phyloP scores from a whole-genome alignment of 2,113 vertebrate species.

The Alces alces region DNA sequence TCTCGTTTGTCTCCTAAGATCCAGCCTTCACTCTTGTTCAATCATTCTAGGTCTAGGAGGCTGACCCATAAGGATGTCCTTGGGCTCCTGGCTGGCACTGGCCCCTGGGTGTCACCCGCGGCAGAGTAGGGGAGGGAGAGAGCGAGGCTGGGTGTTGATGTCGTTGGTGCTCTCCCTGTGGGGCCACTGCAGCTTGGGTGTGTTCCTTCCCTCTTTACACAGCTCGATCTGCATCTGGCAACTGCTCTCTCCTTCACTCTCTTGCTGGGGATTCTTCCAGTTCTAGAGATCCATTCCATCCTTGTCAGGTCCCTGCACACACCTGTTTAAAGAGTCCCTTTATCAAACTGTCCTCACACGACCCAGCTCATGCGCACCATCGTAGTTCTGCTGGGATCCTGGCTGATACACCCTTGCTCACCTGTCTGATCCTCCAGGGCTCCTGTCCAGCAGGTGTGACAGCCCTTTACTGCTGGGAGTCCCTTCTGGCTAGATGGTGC shows the following conservation, averaged over 20 bases:
- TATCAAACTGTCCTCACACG: background rate
- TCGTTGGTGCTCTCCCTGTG: fast-evolving
- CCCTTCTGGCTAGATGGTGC: background rate
- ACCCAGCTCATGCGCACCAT: fast-evolving
- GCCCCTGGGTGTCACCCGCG: background rate
- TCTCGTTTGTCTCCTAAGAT: background rate
- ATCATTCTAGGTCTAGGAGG: background rate
- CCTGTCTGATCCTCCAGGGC: background rate
- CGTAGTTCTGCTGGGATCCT: background rate
- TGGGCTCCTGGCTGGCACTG: background rate
- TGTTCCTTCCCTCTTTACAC: background rate
- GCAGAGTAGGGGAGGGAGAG: background rate
- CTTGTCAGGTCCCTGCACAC: background rate
- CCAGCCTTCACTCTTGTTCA: background rate
- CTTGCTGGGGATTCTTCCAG: background rate
- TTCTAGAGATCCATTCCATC: no score
- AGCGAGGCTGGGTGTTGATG: fast-evolving
- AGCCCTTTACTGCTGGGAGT: background rate
- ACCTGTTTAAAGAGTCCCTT: background rate
- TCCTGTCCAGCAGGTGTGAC: fast-evolving
- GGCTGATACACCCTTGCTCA: fast-evolving
- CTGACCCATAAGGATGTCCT: background rate
- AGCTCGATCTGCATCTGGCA: fast-evolving
- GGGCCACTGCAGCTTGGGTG: background rate
- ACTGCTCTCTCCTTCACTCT: no score